Conservation (phyloP, 2,888 invertebrate species). For the Dasysyrphus albostriatus region DNA sequence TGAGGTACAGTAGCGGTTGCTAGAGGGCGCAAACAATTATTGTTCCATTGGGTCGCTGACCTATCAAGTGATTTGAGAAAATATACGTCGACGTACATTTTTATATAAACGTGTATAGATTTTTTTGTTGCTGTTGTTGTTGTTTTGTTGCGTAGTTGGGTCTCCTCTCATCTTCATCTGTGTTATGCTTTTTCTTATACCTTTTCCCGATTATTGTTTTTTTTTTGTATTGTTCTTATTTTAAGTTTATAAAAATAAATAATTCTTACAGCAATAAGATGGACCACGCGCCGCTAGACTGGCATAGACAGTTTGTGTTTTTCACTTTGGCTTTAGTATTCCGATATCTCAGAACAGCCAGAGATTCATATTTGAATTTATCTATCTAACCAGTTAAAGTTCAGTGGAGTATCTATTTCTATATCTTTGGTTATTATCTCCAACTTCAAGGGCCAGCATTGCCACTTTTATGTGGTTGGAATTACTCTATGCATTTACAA, state of each 20-base stretch:
- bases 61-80: slow-evolving; percentile 76
- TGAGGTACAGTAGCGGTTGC: slow-evolving; percentile 73
- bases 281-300: slow-evolving; percentile 2
- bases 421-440: slow-evolving; percentile 47
- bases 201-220: slow-evolving; percentile 61
- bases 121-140: slow-evolving; percentile 40
- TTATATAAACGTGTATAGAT: slow-evolving; percentile 25
- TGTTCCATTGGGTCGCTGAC: slow-evolving; percentile 76
- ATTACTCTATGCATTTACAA: not conserved
- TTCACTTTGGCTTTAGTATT: slow-evolving; percentile 46
- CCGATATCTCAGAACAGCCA: slow-evolving; percentile 44
- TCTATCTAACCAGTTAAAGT: slow-evolving; percentile 34
- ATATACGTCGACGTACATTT: slow-evolving; percentile 47
- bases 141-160: slow-evolving; percentile 69
- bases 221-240: slow-evolving; percentile 52
- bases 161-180: slow-evolving; percentile 63
- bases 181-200: slow-evolving; percentile 63
- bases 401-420: slow-evolving; percentile 18
- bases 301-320: slow-evolving; percentile 33
- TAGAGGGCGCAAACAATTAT: slow-evolving; percentile 76
- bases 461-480: slow-evolving; percentile 19
- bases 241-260: slow-evolving; percentile 42
- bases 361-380: slow-evolving; percentile 69
- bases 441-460: not conserved
- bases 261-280: not conserved